Percentiles rank a stretch among this genome's conserved stretches.
Conservation (phyloP, 2,888 invertebrate species). For the Apocheima hispidaria region DNA sequence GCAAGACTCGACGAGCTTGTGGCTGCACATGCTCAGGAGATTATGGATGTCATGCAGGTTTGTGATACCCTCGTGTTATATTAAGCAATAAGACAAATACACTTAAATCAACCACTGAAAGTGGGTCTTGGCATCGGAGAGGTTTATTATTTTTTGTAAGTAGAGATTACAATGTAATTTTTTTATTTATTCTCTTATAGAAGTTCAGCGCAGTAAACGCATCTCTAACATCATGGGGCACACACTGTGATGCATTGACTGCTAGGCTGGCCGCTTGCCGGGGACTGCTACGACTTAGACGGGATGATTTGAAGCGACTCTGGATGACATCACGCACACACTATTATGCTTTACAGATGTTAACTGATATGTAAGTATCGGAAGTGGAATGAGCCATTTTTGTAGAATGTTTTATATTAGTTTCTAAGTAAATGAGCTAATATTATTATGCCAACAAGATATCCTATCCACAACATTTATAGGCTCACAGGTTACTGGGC, state of each 20-base stretch:
- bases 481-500: too few species aligned
- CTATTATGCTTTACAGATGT: conserved; percentile 94
- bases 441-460: too few species aligned
- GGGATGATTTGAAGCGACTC: conserved; percentile 96
- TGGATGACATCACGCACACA: conserved; percentile 99
- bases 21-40: conserved; percentile 94
- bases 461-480: too few species aligned
- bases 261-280: conserved; percentile 77
- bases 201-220: conserved; percentile 74
- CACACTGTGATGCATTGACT: conserved; percentile 72
- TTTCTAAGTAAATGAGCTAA: too few species aligned
- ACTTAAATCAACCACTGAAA: too few species aligned
- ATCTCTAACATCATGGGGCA: conserved; percentile 72
- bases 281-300: conserved; percentile 92
- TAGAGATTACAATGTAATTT: too few species aligned
- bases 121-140: too few species aligned
- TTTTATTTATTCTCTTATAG: conserved; percentile 47
- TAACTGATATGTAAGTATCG: conserved; percentile 93
- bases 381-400: background rate
- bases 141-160: too few species aligned
- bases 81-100: background rate
- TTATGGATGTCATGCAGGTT: conserved; percentile 92
- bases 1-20: conserved; percentile 95
- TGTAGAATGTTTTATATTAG: background rate
- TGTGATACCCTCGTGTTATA: background rate